phyloP scores from a whole-genome alignment of 1,140 invertebrate genomes.

The Drosophila santomea region DNA sequence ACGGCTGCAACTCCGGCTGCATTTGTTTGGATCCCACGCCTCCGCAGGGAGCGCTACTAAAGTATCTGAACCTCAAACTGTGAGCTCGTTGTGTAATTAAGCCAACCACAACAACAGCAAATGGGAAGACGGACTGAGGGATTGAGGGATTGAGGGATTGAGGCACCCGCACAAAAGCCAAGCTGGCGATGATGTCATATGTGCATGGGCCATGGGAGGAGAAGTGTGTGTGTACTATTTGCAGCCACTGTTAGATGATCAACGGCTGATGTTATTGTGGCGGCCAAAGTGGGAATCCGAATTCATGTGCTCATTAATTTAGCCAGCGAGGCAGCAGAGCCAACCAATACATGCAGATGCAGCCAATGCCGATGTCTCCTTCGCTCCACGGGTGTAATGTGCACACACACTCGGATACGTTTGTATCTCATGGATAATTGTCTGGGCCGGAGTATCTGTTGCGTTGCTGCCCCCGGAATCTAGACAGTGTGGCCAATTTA shows the following conservation, averaged over 20 bases:
- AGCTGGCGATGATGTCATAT: slow-evolving; percentile 73
- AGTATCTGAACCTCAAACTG: slow-evolving; percentile 60
- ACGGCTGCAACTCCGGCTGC: background rate
- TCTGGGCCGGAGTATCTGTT: slow-evolving; percentile 63
- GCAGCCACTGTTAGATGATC: slow-evolving; percentile 79
- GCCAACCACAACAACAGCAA: slow-evolving; percentile 39
- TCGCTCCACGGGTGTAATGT: slow-evolving; percentile 50
- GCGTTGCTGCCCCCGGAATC: slow-evolving; percentile 65
- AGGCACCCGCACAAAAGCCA: slow-evolving; percentile 67
- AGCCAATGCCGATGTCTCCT: slow-evolving; percentile 40
- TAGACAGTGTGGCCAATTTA: slow-evolving; percentile 84
- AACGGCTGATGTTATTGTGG: slow-evolving; percentile 26
- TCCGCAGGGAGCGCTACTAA: slow-evolving; percentile 8
- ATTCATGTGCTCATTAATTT: slow-evolving; percentile 81
- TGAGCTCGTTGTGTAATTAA: slow-evolving; percentile 74
- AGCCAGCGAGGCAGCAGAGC: slow-evolving; percentile 36
- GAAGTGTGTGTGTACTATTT: slow-evolving; percentile 44
- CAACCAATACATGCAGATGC: slow-evolving; percentile 24
- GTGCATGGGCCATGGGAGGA: slow-evolving; percentile 17
- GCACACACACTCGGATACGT: slow-evolving; percentile 41
- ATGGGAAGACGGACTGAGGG: slow-evolving; percentile 3
- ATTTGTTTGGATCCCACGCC: slow-evolving; percentile 9
- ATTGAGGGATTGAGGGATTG: background rate
- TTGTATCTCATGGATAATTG: slow-evolving; percentile 60
- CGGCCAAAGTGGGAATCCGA: slow-evolving; percentile 71